Evolutionary conservation across 2,888 invertebrate species (phyloP), one percentile per base, ranked within the genome.

Genomic region (Napeogenes sylphis): DNA sequence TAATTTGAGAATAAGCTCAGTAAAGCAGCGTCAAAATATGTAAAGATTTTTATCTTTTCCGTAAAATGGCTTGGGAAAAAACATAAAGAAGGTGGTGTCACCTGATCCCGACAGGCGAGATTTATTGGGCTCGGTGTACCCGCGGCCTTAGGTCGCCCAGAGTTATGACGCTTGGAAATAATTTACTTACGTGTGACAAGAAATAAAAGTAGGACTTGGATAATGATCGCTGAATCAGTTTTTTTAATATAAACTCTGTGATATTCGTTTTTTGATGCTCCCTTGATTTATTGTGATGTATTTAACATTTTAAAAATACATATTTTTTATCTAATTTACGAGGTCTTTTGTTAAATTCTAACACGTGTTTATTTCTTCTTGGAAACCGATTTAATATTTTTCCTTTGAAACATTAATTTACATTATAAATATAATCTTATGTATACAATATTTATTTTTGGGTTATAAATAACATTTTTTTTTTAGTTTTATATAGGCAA

Each of bases 71-170:
- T 88, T 91, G 91, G 90, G 91, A 91, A 91, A 91, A 91, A 91
- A 91, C 91, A 91, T 91, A 91, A 91, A 91, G 90, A 90, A 91
- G 89, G 87, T 84, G 87, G 89, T 90, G 91, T 91, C 91, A 91
- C 91, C 91, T 91, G 90, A 90, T 87, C 89, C 84, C 80, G 90
- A 88, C 90, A 87, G 85, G 71, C 71, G 73, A 74, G 88, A 90
- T 90, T 90, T 85, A 90, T 87, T 63, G 78, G 78, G 70, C 81
- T 80, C 84, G 79, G 87, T 90, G 89, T 90, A 88, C 85, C 89
- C 89, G 80, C 82, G 84, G 87, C 88, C 87, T 90, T 81, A 91
- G 90, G 85, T 84, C 84, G 82, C 72, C 69, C 77, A 73, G 79
- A 85, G 83, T 89, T 90, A 89, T 90, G 89, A 89, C 76, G 81